These are phyloP conservation scores for Otolemur garnettii DNA, from an alignment of 2,113 vertebrate genomes.

Conservation along the genomic window DNA sequence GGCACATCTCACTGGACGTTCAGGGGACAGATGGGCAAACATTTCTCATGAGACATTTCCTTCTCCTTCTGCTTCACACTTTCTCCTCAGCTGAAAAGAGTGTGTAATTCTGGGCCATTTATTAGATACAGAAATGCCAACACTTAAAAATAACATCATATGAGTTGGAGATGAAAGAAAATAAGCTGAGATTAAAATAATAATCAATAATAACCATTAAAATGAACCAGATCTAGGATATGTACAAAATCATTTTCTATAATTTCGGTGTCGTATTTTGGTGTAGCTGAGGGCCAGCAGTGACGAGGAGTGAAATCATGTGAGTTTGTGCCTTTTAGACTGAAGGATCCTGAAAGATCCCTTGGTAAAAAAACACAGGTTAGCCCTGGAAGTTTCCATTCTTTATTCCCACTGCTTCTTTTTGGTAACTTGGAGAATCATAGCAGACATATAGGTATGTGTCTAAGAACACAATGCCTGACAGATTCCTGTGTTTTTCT, in stretches of 20 bases:
- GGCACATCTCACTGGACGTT: background rate
- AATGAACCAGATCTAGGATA: background rate
- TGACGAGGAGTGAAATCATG: background rate
- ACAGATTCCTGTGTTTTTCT: background rate
- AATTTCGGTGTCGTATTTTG: background rate
- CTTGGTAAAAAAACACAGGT: background rate
- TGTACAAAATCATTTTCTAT: background rate
- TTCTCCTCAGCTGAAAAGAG: background rate
- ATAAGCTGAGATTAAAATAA: background rate
- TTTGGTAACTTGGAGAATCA: background rate
- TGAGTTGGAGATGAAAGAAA: background rate
- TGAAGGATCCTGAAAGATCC: background rate
- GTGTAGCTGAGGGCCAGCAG: background rate
- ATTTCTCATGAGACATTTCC: background rate
- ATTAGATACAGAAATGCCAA: conserved; percentile 14
- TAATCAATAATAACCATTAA: background rate
- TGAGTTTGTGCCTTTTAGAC: background rate
- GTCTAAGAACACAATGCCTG: background rate
- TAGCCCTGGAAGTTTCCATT: background rate
- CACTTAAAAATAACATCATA: background rate
- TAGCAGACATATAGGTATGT: background rate
- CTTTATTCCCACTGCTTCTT: background rate
- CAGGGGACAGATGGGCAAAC: background rate
- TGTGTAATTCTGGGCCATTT: background rate
- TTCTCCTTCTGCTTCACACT: background rate